Percentiles rank a stretch among this genome's conserved stretches.
phyloP scores from a whole-genome alignment of 1,140 invertebrate genomes.

The Odontomachus brunneus region DNA sequence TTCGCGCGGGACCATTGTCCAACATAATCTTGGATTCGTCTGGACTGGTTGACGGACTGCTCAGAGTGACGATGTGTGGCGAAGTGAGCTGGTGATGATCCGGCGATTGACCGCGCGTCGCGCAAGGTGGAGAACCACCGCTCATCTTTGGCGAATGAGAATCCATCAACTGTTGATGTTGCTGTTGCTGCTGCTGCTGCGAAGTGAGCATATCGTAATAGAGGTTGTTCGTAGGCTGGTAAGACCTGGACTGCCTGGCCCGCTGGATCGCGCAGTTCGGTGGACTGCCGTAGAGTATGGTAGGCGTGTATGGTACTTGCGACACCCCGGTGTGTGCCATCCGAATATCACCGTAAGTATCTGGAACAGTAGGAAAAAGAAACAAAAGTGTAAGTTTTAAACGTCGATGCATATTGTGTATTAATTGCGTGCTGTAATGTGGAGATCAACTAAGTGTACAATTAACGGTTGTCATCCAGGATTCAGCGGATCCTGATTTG shows the following conservation, averaged over 20 bases:
- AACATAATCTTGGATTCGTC: constrained; percentile 72
- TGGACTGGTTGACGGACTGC: constrained; percentile 75
- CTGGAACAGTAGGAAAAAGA: constrained; percentile 71
- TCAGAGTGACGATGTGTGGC: constrained; percentile 80
- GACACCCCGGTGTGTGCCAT: constrained; percentile 71
- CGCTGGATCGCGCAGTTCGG: too few relatives aligned
- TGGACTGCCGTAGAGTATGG: constrained; percentile 65
- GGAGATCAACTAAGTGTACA: too few relatives aligned
- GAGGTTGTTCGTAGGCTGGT: constrained; percentile 67
- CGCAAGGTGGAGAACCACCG: constrained; percentile 79
- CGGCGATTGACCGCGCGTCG: constrained; percentile 78
- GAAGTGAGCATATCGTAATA: constrained; percentile 78
- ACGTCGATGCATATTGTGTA: too few relatives aligned
- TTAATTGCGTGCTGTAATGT: too few relatives aligned
- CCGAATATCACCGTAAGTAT: constrained; percentile 79
- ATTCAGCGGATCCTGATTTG: too few relatives aligned
- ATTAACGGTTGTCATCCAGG: too few relatives aligned
- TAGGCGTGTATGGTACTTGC: constrained; percentile 71
- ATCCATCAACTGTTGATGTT: constrained; percentile 75
- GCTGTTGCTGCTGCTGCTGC: constrained; percentile 76
- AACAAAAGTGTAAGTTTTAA: not conserved
- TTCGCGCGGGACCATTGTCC: constrained; percentile 68
- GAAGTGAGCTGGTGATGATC: constrained; percentile 81
- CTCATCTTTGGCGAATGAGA: constrained; percentile 82
- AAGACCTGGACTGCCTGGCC: too few relatives aligned